Evolutionary conservation across 2,113 vertebrate species (phyloP).

Genomic region (Urocolius indicus): DNA sequence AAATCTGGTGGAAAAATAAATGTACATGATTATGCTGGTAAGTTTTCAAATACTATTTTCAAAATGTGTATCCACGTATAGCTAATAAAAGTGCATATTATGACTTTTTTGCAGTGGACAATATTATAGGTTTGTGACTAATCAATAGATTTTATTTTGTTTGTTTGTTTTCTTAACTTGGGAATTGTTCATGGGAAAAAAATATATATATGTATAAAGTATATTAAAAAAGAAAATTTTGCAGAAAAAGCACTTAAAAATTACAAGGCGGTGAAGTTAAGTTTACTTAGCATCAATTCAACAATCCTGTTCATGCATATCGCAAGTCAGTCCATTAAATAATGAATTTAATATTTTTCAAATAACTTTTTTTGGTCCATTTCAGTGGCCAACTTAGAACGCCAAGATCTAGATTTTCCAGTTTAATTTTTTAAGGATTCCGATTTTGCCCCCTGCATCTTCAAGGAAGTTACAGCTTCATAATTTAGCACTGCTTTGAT

Average conservation of each 20-base stretch:
- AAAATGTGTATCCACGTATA: not conserved
- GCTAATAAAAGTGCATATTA: not conserved
- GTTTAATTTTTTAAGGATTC: not conserved
- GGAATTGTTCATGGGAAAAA: not conserved
- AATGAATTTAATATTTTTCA: not conserved
- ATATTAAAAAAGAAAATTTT: not conserved
- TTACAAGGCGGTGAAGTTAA: not conserved
- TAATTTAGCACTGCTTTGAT: not conserved
- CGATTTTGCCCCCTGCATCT: not conserved
- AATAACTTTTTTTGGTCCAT: not conserved
- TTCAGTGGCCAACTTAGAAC: not conserved
- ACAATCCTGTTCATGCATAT: not conserved
- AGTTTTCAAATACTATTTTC: constrained; percentile 17
- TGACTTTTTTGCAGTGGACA: not conserved
- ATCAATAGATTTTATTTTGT: not conserved
- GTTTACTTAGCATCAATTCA: not conserved
- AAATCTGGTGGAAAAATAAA: constrained; percentile 76
- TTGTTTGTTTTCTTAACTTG: not conserved
- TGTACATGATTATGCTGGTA: constrained; percentile 80
- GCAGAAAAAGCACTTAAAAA: not conserved
- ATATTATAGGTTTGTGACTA: not conserved
- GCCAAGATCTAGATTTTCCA: not conserved
- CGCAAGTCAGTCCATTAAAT: not conserved
- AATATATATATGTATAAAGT: not conserved
- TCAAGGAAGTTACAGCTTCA: not conserved